phyloP scores from a whole-genome alignment of 2,888 invertebrate species.

The Proisotoma minuta region DNA sequence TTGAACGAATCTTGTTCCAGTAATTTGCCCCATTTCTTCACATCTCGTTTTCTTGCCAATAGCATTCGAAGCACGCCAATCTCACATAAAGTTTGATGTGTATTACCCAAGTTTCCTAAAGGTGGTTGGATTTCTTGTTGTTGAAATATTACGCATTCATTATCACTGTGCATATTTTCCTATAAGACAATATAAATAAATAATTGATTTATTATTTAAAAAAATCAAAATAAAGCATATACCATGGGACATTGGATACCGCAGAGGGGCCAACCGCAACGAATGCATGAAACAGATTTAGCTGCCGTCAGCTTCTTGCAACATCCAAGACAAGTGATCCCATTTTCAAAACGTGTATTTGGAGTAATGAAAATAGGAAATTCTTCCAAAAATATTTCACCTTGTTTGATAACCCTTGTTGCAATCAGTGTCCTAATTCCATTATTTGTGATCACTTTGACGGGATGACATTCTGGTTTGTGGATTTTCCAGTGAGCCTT shows the following conservation, averaged over 20 bases:
- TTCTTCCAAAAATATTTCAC: slow-evolving; percentile 17
- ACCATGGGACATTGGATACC: slow-evolving; percentile 14
- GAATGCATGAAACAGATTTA: slow-evolving; percentile 11
- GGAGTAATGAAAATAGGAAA: slow-evolving; percentile 15
- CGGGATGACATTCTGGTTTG: slow-evolving; percentile 13
- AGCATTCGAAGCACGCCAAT: slow-evolving; percentile 16
- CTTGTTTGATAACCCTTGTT: slow-evolving; percentile 12
- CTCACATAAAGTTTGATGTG: slow-evolving; percentile 4
- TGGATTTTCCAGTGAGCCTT: slow-evolving; percentile 21
- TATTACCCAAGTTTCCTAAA: background rate
- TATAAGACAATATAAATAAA: background rate
- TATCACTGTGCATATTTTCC: slow-evolving; percentile 11
- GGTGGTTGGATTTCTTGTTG: slow-evolving; percentile 1
- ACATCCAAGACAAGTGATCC: slow-evolving; percentile 20
- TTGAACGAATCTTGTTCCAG: background rate
- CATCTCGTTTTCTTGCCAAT: slow-evolving; percentile 12
- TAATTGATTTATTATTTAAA: background rate
- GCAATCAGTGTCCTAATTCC: slow-evolving; percentile 10
- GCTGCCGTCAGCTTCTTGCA: background rate
- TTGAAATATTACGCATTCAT: slow-evolving; percentile 22
- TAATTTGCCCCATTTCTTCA: background rate
- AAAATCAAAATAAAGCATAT: background rate
- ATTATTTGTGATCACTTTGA: background rate
- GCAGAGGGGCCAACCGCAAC: slow-evolving; percentile 21
- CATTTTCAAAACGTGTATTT: background rate